Conservation (phyloP, 2,888 invertebrate genomes). For the Plebejus argus region DNA sequence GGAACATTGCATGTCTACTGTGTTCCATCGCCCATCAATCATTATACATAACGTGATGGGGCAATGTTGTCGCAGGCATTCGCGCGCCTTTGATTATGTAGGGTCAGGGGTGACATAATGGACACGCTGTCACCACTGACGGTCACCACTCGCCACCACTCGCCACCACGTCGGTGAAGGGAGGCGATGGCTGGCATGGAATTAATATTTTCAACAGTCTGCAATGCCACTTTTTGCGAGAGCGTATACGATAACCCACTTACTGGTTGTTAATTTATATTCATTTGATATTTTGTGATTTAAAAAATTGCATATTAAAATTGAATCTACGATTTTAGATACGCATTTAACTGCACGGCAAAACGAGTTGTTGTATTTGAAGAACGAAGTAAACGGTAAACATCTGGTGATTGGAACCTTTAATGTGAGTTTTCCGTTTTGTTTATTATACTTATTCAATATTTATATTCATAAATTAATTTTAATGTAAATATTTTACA, state of each 20-base stretch:
- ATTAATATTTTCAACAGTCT: slow-evolving; percentile 67
- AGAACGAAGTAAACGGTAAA: slow-evolving; percentile 64
- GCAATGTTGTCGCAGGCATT: slow-evolving; percentile 43
- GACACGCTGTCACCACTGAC: slow-evolving; percentile 36
- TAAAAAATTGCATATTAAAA: too few species aligned
- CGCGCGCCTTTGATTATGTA: slow-evolving; percentile 42
- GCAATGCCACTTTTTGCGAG: slow-evolving; percentile 69
- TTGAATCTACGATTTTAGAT: slow-evolving; percentile 46
- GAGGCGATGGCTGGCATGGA: slow-evolving; percentile 65
- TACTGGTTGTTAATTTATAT: slow-evolving; percentile 46
- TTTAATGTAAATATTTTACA: too few species aligned
- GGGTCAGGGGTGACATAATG: slow-evolving; percentile 40
- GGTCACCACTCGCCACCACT: slow-evolving; percentile 37
- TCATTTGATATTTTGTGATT: not conserved
- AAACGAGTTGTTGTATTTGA: slow-evolving; percentile 46
- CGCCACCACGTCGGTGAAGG: slow-evolving; percentile 34
- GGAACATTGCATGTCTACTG: slow-evolving; percentile 45
- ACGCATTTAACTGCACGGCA: slow-evolving; percentile 46
- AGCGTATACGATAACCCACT: slow-evolving; percentile 57
- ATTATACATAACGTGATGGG: slow-evolving; percentile 41
- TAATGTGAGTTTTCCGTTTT: slow-evolving; percentile 58
- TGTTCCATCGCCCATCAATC: slow-evolving; percentile 50
- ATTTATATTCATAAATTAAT: too few species aligned
- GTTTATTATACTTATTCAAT: too few species aligned
- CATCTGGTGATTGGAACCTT: slow-evolving; percentile 68